These are phyloP conservation scores for mouse (Mus musculus) DNA, from an alignment of 2,113 vertebrate species.

Conservation along the genomic window DNA sequence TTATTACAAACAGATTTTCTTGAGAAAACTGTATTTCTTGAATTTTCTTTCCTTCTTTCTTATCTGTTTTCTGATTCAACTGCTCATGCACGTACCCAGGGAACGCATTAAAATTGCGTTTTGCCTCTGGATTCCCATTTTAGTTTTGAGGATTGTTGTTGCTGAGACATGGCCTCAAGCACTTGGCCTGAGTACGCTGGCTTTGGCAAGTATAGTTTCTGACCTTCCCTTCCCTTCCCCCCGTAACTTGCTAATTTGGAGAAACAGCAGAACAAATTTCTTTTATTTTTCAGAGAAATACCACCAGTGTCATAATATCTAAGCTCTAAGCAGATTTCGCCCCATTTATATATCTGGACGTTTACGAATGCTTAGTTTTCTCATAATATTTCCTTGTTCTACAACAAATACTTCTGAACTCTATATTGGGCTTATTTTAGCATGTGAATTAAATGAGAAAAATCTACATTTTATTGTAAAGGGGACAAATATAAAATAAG, in stretches of 20 bases:
- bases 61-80: slow-evolving; percentile 81
- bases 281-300: slow-evolving; percentile 67
- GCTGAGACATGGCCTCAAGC: slow-evolving; percentile 88
- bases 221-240: slow-evolving; percentile 62
- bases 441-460: slow-evolving; percentile 40
- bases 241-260: slow-evolving; percentile 71
- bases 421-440: neutral
- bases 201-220: slow-evolving; percentile 92
- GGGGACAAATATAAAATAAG: slow-evolving; percentile 11
- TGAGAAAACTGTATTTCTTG: slow-evolving; percentile 80
- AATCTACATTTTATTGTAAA: neutral
- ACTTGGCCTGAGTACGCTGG: slow-evolving; percentile 83
- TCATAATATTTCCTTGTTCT: slow-evolving; percentile 57
- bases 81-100: slow-evolving; percentile 93
- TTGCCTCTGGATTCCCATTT: slow-evolving; percentile 95
- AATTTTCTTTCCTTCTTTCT: slow-evolving; percentile 81
- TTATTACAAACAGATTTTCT: slow-evolving; percentile 77
- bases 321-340: slow-evolving; percentile 51
- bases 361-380: slow-evolving; percentile 68
- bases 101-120: slow-evolving; percentile 96
- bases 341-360: slow-evolving; percentile 35
- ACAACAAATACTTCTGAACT: slow-evolving; percentile 40
- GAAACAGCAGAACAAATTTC: slow-evolving; percentile 66
- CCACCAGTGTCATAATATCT: slow-evolving; percentile 58
- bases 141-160: slow-evolving; percentile 97